Evolutionary conservation across 2,113 vertebrate species (phyloP).

Genomic region (Menura novaehollandiae): DNA sequence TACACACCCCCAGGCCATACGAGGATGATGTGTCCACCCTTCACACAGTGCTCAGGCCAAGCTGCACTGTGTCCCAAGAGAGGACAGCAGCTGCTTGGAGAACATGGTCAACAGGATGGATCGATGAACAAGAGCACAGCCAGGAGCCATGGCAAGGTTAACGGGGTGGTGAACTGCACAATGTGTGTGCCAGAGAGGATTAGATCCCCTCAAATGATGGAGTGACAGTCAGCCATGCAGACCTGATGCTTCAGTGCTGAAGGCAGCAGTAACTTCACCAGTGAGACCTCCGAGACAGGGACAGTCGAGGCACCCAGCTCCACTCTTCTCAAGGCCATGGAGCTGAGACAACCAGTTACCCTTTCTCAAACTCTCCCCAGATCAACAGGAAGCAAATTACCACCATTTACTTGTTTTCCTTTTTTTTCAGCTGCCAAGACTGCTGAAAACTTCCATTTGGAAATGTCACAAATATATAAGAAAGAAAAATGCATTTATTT

Average conservation of each 20-base stretch:
- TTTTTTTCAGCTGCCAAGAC: not conserved
- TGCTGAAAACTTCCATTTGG: not conserved
- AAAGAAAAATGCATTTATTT: not conserved
- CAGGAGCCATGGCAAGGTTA: not conserved
- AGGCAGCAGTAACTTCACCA: not conserved
- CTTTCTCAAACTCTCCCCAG: not conserved
- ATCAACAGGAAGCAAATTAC: not conserved
- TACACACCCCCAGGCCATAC: not conserved
- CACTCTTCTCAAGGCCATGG: not conserved
- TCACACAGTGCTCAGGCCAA: not conserved
- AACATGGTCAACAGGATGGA: not conserved
- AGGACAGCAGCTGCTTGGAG: not conserved
- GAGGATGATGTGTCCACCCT: not conserved
- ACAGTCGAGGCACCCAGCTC: not conserved
- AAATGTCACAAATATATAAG: not conserved
- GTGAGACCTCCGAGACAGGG: not conserved
- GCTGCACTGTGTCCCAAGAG: not conserved
- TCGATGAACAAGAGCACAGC: not conserved
- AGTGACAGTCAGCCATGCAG: not conserved
- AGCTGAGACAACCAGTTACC: not conserved
- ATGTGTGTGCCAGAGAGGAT: not conserved
- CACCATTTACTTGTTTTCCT: not conserved
- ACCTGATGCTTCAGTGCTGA: not conserved
- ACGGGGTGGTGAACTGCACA: rapidly evolving
- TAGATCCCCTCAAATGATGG: rapidly evolving